phyloP scores from a whole-genome alignment of 1,140 invertebrate species.

The Aphaenogaster floridana region DNA sequence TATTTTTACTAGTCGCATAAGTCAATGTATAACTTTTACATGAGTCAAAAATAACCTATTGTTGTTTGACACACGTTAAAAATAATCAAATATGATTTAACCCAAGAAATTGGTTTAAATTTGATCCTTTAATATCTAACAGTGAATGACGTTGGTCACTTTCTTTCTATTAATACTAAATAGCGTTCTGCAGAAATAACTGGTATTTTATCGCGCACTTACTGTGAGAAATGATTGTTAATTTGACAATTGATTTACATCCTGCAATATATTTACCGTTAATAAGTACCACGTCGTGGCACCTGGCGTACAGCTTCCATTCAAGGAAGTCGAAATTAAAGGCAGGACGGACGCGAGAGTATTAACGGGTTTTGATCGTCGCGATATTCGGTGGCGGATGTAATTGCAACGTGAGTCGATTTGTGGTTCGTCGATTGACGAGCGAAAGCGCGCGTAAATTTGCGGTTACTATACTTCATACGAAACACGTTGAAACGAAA shows the following conservation, averaged over 20 bases:
- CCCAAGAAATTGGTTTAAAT: too few relatives aligned
- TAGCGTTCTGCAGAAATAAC: background rate
- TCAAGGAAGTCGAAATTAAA: slow-evolving; percentile 51
- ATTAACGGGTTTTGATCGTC: slow-evolving; percentile 46
- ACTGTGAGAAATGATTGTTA: background rate
- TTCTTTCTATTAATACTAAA: background rate
- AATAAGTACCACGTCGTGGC: slow-evolving; percentile 7
- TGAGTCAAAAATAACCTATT: too few relatives aligned
- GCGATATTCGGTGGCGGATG: slow-evolving; percentile 41
- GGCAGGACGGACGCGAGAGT: background rate
- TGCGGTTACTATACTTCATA: slow-evolving; percentile 29
- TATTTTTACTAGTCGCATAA: too few relatives aligned
- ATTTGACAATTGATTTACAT: slow-evolving; percentile 51
- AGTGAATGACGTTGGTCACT: background rate
- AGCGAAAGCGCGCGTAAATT: slow-evolving; percentile 42
- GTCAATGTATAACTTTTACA: too few relatives aligned
- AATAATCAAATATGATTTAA: too few relatives aligned
- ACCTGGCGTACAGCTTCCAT: slow-evolving; percentile 22
- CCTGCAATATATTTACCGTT: slow-evolving; percentile 42
- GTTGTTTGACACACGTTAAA: too few relatives aligned
- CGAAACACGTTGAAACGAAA: background rate
- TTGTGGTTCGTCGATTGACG: slow-evolving; percentile 22
- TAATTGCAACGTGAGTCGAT: slow-evolving; percentile 44
- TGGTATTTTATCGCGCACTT: background rate
- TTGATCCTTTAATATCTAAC: too few relatives aligned